Evolutionary conservation across 2,888 invertebrate genomes (phyloP).

Genomic region (Hirtodrosophila cameraria): DNA sequence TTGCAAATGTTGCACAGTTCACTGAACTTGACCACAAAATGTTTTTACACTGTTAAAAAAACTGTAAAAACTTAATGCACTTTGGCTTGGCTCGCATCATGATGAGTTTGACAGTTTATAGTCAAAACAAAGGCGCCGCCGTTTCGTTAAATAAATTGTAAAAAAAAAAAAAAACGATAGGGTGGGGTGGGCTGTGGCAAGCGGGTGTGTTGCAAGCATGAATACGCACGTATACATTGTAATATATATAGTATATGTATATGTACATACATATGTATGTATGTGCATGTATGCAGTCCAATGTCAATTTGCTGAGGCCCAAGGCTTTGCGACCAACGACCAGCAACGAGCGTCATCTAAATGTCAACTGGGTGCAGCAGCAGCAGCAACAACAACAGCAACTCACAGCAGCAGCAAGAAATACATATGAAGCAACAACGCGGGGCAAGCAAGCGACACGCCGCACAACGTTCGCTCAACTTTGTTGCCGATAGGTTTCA

Average conservation of each 20-base stretch:
- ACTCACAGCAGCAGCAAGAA: neutral
- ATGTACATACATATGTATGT: too few relatives aligned
- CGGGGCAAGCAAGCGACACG: conserved; percentile 35
- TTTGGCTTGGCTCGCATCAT: conserved; percentile 44
- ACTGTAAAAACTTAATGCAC: conserved; percentile 44
- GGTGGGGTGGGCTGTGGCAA: neutral
- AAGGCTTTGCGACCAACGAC: conserved; percentile 54
- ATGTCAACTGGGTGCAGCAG: conserved; percentile 74
- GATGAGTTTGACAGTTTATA: conserved; percentile 67
- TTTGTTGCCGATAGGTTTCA: conserved; percentile 55
- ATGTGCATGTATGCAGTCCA: conserved; percentile 40
- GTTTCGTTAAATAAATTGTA: conserved; percentile 61
- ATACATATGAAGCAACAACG: conserved; percentile 9
- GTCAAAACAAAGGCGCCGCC: conserved; percentile 77
- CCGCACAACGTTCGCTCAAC: conserved; percentile 62
- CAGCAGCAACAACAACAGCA: conserved; percentile 17
- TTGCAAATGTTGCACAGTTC: conserved; percentile 31
- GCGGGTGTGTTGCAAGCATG: conserved; percentile 26
- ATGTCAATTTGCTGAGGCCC: conserved; percentile 69
- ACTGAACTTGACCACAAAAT: conserved; percentile 38
- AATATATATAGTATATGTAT: too few relatives aligned
- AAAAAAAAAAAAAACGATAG: conserved; percentile 24
- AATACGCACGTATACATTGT: too few relatives aligned
- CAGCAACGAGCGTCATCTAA: conserved; percentile 49
- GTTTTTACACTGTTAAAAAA: conserved; percentile 9